A percentile compares a stretch with the other conserved stretches of the same genome.
These are phyloP conservation scores for Copidosoma aretas DNA, from an alignment of 2,888 invertebrate genomes.

Conservation along the genomic window DNA sequence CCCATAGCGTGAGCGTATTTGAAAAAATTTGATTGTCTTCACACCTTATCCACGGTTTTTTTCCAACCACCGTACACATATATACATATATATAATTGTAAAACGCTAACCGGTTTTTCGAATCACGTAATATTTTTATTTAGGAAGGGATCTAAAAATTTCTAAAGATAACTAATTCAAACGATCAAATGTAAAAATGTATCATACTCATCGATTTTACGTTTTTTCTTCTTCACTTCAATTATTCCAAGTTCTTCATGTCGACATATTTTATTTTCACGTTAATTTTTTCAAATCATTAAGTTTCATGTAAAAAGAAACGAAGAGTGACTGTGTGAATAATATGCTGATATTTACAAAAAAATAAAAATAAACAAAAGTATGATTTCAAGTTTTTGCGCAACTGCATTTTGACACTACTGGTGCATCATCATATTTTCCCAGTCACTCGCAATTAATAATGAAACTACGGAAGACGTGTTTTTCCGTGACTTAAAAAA, in stretches of 20 bases:
- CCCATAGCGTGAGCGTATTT: not conserved
- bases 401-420: no score
- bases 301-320: no score
- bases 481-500: slow-evolving; percentile 7
- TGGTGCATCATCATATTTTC: slow-evolving; percentile 1
- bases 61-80: no score
- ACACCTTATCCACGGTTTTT: no score
- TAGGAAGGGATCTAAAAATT: not conserved
- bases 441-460: not conserved
- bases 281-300: no score
- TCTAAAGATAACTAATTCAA: no score
- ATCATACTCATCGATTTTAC: slow-evolving; percentile 23
- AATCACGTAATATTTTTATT: not conserved
- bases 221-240: slow-evolving; percentile 15
- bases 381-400: not conserved
- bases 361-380: not conserved
- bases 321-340: no score
- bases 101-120: no score
- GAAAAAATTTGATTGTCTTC: not conserved
- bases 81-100: no score
- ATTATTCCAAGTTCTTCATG: no score
- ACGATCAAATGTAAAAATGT: not conserved
- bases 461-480: not conserved
- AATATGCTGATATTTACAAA: not conserved
- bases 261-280: no score